A percentile compares a stretch with the other conserved stretches of the same genome.
phyloP scores from a whole-genome alignment of 2,113 vertebrate species.

The Brachionichthys hirsutus region DNA sequence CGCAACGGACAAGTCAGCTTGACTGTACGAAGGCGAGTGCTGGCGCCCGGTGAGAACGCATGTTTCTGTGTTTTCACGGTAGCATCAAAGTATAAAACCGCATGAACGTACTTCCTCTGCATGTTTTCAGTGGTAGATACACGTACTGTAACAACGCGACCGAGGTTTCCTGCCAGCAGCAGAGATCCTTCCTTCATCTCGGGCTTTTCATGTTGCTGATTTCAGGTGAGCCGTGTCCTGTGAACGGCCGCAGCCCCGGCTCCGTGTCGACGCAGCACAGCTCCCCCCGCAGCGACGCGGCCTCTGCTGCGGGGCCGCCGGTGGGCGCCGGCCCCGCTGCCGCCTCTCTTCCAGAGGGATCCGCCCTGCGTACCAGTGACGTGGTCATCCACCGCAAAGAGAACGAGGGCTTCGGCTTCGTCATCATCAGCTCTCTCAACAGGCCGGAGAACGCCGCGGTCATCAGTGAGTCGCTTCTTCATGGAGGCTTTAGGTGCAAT shows the following conservation, averaged over 20 bases:
- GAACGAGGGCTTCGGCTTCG: slow-evolving; percentile 97
- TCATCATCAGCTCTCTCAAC: slow-evolving; percentile 98
- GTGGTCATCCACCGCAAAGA: slow-evolving; percentile 97
- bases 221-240: slow-evolving; percentile 89
- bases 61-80: slow-evolving; percentile 4
- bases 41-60: slow-evolving; percentile 82
- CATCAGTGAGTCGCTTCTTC: slow-evolving; percentile 84
- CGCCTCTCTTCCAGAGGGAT: slow-evolving; percentile 80
- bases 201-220: neutral
- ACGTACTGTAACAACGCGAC: neutral
- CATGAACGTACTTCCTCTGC: slow-evolving; percentile 20
- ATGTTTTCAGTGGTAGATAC: slow-evolving; percentile 17
- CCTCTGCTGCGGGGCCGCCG: slow-evolving; percentile 76
- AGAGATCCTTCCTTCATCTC: slow-evolving; percentile 6
- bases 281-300: slow-evolving; percentile 89
- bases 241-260: slow-evolving; percentile 93
- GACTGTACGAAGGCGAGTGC: slow-evolving; percentile 94
- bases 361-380: slow-evolving; percentile 87
- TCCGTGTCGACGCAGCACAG: slow-evolving; percentile 93
- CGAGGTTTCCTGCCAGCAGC: neutral
- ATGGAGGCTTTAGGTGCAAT: no score
- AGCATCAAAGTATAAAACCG: slow-evolving; percentile 19
- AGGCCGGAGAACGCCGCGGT: slow-evolving; percentile 89
- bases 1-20: slow-evolving; percentile 96
- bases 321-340: neutral